Conservation (phyloP, 1,140 invertebrate genomes). For the Aculops lycopersici region DNA sequence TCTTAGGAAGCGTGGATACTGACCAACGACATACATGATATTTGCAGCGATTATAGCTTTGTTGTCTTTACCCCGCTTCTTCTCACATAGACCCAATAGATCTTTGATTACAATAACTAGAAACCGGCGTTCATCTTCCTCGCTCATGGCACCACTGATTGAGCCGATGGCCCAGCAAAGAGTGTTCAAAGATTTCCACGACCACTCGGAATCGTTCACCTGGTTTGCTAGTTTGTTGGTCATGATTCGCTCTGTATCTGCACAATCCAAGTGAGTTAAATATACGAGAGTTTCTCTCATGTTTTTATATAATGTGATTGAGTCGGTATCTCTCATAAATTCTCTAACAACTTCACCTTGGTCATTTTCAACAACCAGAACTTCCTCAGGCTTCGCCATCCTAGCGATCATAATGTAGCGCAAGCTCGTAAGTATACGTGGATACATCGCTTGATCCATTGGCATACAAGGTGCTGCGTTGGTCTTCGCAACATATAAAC, state of each 20-base stretch:
- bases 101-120: constrained; percentile 97
- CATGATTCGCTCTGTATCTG: constrained; percentile 93
- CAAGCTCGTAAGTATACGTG: constrained; percentile 49
- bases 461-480: not conserved
- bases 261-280: constrained; percentile 87
- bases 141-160: constrained; percentile 91
- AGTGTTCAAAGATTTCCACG: constrained; percentile 98
- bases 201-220: constrained; percentile 95
- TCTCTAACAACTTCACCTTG: constrained; percentile 96
- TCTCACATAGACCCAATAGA: constrained; percentile 83
- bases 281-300: constrained; percentile 98
- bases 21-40: constrained; percentile 99
- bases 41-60: constrained; percentile 99
- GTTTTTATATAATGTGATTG: constrained; percentile 96
- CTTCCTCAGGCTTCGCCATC: constrained; percentile 99
- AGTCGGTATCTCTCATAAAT: constrained; percentile 99
- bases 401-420: constrained; percentile 95
- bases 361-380: constrained; percentile 99
- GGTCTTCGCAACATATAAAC: constrained; percentile 30
- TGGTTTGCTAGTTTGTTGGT: constrained; percentile 94
- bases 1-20: constrained; percentile 87
- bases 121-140: constrained; percentile 97
- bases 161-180: constrained; percentile 98
- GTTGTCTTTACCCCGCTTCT: constrained; percentile 98
- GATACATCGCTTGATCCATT: constrained; percentile 27